Conservation (phyloP, 2,888 invertebrate genomes). For the Apodemia mormo region DNA sequence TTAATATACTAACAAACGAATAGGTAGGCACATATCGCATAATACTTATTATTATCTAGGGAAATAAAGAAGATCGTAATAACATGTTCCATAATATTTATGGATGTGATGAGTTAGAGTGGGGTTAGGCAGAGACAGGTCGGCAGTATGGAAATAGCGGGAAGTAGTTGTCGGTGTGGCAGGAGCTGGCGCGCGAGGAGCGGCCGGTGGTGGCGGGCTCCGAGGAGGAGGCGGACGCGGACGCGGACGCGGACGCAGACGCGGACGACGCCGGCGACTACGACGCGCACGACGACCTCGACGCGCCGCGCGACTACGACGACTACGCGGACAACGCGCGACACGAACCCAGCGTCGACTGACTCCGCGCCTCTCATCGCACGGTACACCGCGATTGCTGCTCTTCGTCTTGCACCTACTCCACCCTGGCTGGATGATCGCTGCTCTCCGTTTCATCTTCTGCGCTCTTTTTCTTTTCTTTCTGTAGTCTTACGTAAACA, state of each 20-base stretch:
- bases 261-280: constrained; percentile 44
- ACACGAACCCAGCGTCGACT: constrained; percentile 61
- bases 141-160: constrained; percentile 27
- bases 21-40: too few relatives aligned
- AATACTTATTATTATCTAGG: not conserved
- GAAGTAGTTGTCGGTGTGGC: constrained; percentile 47
- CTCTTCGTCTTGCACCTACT: too few relatives aligned
- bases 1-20: too few relatives aligned
- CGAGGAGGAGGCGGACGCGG: constrained; percentile 39
- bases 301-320: constrained; percentile 66
- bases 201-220: constrained; percentile 40
- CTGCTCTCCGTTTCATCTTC: too few relatives aligned
- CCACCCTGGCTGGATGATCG: too few relatives aligned
- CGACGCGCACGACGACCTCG: constrained; percentile 56
- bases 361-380: constrained; percentile 37
- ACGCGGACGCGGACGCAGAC: constrained; percentile 39
- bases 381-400: not conserved
- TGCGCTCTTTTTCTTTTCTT: too few relatives aligned
- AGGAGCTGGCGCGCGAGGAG: constrained; percentile 42
- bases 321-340: constrained; percentile 74
- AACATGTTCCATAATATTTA: not conserved
- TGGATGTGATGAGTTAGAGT: not conserved
- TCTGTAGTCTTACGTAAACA: too few relatives aligned
- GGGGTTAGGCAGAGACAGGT: not conserved
- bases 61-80: not conserved